These are phyloP conservation scores for Microtus richardsoni DNA, from an alignment of 2,113 vertebrate species.

Conservation along the genomic window DNA sequence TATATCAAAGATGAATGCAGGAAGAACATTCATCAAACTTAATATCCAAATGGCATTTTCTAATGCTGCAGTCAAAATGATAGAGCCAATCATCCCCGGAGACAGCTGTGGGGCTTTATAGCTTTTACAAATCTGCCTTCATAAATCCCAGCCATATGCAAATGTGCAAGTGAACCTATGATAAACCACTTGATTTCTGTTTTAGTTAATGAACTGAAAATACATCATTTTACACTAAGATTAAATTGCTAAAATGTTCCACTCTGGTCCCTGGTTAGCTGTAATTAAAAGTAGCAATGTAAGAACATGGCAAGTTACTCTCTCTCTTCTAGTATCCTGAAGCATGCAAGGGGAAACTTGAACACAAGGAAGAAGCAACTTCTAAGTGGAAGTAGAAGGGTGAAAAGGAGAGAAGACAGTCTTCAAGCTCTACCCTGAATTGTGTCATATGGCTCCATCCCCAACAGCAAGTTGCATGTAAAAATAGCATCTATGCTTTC, in stretches of 20 bases:
- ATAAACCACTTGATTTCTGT: conserved; percentile 75
- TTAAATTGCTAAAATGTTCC: conserved; percentile 79
- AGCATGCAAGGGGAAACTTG: background rate
- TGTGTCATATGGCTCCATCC: background rate
- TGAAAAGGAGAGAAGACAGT: background rate
- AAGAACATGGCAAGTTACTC: conserved; percentile 49
- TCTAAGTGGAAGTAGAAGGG: background rate
- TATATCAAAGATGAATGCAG: background rate
- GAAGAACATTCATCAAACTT: conserved; percentile 42
- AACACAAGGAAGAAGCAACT: conserved; percentile 3
- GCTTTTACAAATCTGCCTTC: conserved; percentile 68
- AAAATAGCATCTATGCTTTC: background rate
- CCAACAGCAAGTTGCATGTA: background rate
- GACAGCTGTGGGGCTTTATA: conserved; percentile 66
- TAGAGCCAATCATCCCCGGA: conserved; percentile 50
- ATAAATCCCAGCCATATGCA: conserved; percentile 70
- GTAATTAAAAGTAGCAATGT: conserved; percentile 74
- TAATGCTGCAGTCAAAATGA: conserved; percentile 56
- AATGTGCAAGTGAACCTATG: conserved; percentile 76
- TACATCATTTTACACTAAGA: conserved; percentile 74
- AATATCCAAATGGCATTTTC: conserved; percentile 65
- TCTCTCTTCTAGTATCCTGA: conserved; percentile 58
- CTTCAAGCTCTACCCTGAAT: background rate
- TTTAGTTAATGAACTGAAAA: conserved; percentile 79
- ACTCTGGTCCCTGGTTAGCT: conserved; percentile 64